Base-by-base conservation (phyloP, 2,888 invertebrate species). In the Rugalucina vietnamica region DNA sequence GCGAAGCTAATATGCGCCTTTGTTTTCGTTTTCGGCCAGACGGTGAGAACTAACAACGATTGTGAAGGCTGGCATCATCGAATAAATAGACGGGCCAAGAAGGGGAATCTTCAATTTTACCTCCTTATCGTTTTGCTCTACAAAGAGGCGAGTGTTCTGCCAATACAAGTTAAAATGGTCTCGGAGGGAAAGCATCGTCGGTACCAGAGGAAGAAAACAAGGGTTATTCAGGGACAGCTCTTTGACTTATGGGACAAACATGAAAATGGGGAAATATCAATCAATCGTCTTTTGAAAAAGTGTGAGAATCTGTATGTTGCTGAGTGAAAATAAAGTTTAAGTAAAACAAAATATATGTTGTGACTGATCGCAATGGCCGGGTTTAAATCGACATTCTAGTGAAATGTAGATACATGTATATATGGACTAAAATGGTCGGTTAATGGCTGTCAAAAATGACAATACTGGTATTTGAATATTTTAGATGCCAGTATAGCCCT, bases 31-130 rank as follows among this genome's bases (percentile, higher is more conserved):
- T 75, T n/a, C 32, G n/a, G 4, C 10, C 50, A 34, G 34, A 32
- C 50, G 3, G 36, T 75, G 1, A 18, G 75, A n/a, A 75, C 54
- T 12, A 75, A 75, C 75, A 75, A 75, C 57, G 75, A 75, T 36
- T 27, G 49, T 36, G 75, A 75, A 32, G 57, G 75, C 3, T 75
- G 75, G 75, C 54, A 75, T 36, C 75, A 54, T 27, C 4, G 36
- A 14, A 49, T 75, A 29, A 75, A 75, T 36, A 8, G 32, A n/a
- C 39, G 39, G 43, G 50, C 54, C 0, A 24, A 60, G 60, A 60
- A 60, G 29, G 60, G 60, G 29, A 60, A 60, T 8, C 29, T 60
- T 3, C 60, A 60, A 18, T 60, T 60, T 18, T 60, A 60, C 18
- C 60, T 60, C 12, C 29, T 60, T 5, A 37, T 76, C 10, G 36